Base-by-base conservation (phyloP, 2,888 invertebrate species). In the Pherbina coryleti region DNA sequence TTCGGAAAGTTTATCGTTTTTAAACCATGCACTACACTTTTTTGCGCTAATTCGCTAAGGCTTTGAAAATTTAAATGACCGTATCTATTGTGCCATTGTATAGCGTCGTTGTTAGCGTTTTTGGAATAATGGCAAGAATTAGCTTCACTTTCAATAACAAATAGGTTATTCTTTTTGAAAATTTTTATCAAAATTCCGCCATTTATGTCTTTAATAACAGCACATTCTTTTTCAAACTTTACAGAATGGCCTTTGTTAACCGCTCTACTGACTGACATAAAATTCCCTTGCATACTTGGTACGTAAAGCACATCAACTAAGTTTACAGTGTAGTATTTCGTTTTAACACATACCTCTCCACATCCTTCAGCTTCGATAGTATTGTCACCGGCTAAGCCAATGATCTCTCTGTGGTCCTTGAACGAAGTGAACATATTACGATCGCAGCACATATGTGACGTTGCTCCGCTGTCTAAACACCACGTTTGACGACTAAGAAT, bases 401-500 rank as follows among this genome's bases (percentile, higher is more conserved):
- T 78, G 5, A 57, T 55, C 70, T 78, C 77, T 17, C 44, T 22
- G 34, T 66, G 51, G 37, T 34, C 49, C 34, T 77, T 25, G 28
- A 79, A 75, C 57, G 19, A 8, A 28, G 44, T 53, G 49, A 79
- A 78, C 71, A 74, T 71, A 51, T 70, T 62, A 11, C 76, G 70
- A 17, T 71, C 64, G 34, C 76, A 72, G 57, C 76, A 78, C 62
- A 79, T 72, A 34, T 78, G 72, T 14, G 79, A 75, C 14, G 78
- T 67, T 22, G 71, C 70, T 25, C 76, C 74, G 71, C 78, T 78
- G 49, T 78, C 76, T 31, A 76, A 14, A 71, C 77, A 79, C 79
- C 77, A 79, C 22, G 55, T 25, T 19, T 75, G 31, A 2, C n/a
- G 11, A 44, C 62, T 34, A n/a, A 78, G 64, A 11, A 60, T 25